Evolutionary conservation across 2,888 invertebrate genomes (phyloP).

Genomic region (Volucella bombylans): DNA sequence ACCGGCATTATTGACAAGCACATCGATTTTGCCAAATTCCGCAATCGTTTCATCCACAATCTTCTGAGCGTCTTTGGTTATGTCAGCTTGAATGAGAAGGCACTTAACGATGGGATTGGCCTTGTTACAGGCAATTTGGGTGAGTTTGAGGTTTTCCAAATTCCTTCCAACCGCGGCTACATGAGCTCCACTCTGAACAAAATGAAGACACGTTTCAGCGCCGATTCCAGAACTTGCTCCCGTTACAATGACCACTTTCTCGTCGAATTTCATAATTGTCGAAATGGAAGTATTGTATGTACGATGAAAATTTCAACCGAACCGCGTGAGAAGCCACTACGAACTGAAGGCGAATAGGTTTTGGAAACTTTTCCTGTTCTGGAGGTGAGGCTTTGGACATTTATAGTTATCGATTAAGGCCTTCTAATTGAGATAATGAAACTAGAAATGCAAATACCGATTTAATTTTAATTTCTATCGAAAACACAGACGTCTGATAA

Average conservation of each 20-base stretch:
- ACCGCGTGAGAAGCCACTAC: background rate
- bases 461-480: too few species aligned
- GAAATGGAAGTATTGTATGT: background rate
- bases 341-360: background rate
- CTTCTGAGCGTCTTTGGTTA: constrained; percentile 85
- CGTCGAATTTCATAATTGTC: constrained; percentile 17
- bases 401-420: too few species aligned
- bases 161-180: constrained; percentile 63
- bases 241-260: constrained; percentile 55
- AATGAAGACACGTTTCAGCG: constrained; percentile 55
- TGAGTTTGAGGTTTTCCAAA: constrained; percentile 43
- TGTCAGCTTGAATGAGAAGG: constrained; percentile 85
- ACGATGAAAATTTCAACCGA: background rate
- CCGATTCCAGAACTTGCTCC: constrained; percentile 66
- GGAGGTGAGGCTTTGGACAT: too few species aligned
- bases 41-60: constrained; percentile 88
- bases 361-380: background rate
- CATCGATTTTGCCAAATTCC: constrained; percentile 86
- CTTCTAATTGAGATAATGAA: too few species aligned
- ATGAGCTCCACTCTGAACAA: constrained; percentile 32
- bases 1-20: constrained; percentile 94
- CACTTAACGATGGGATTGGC: constrained; percentile 42
- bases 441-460: too few species aligned
- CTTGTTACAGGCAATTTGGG: constrained; percentile 23
- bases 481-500: too few species aligned